A percentile compares a stretch with the other conserved stretches of the same genome.
These are phyloP conservation scores for Oceanodroma leucorhoa DNA, from an alignment of 2,797 vertebrate genomes.

Conservation along the genomic window DNA sequence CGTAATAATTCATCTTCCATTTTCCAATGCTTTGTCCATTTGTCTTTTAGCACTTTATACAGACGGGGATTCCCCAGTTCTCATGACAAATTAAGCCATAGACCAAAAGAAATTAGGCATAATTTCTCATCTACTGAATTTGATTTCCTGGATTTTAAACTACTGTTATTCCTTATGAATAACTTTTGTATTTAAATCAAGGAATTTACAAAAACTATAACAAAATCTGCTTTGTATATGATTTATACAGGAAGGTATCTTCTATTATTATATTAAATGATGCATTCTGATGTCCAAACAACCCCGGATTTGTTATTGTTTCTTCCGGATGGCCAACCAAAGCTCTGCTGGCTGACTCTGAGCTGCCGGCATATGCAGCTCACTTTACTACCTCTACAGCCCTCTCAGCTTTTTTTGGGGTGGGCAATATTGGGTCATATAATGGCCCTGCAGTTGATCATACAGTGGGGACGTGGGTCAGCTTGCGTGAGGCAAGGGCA, in stretches of 20 bases:
- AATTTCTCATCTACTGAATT: not conserved
- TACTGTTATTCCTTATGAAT: not conserved
- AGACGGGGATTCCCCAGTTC: not conserved
- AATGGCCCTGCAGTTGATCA: not conserved
- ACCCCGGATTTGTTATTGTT: not conserved
- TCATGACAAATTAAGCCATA: not conserved
- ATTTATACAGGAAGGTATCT: not conserved
- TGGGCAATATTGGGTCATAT: rapidly evolving
- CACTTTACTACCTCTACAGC: not conserved
- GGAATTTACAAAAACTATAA: not conserved
- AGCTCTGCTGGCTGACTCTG: not conserved
- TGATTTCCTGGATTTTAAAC: not conserved
- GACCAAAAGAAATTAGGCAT: not conserved
- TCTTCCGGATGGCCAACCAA: not conserved
- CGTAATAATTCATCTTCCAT: not conserved
- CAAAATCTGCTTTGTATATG: not conserved
- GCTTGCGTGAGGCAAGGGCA: rapidly evolving
- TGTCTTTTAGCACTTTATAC: not conserved
- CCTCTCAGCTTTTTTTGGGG: not conserved
- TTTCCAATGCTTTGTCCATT: not conserved
- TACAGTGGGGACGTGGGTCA: not conserved
- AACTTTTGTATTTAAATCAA: not conserved
- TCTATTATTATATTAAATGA: not conserved
- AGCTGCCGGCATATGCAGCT: not conserved
- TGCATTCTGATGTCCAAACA: not conserved